Percentiles rank a stretch among this genome's conserved stretches.
These are phyloP conservation scores for Danio jaintianensis DNA, from an alignment of 2,797 vertebrate species.

Conservation along the genomic window DNA sequence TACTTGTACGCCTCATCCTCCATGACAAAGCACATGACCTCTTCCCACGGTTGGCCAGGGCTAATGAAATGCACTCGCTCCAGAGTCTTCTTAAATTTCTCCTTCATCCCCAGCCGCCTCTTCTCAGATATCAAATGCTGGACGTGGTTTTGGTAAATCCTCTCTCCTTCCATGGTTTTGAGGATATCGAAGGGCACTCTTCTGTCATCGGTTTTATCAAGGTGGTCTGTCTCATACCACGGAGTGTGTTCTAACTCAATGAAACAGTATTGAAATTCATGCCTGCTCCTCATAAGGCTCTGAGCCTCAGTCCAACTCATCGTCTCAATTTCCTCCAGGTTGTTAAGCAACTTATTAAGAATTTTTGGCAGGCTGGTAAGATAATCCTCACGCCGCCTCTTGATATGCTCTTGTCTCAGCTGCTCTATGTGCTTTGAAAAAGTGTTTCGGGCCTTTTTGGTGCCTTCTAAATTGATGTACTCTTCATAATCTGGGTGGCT, in stretches of 20 bases:
- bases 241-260: constrained; percentile 93
- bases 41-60: constrained; percentile 95
- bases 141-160: constrained; percentile 94
- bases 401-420: constrained; percentile 97
- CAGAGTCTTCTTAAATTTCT: constrained; percentile 97
- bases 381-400: constrained; percentile 93
- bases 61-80: constrained; percentile 97
- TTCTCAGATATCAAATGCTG: constrained; percentile 95
- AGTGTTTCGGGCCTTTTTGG: constrained; percentile 91
- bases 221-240: constrained; percentile 96
- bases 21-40: constrained; percentile 97
- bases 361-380: constrained; percentile 93
- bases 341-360: constrained; percentile 92
- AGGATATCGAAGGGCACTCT: constrained; percentile 97
- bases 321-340: constrained; percentile 94
- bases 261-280: constrained; percentile 95
- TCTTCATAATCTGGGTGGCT: constrained; percentile 95
- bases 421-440: constrained; percentile 97
- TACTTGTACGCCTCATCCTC: constrained; percentile 98
- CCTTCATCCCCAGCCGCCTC: constrained; percentile 96
- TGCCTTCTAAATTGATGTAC: constrained; percentile 95
- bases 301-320: constrained; percentile 93
- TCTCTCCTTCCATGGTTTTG: constrained; percentile 88
- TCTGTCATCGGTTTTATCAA: constrained; percentile 93
- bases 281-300: constrained; percentile 88